A percentile compares a stretch with the other conserved stretches of the same genome.
These are phyloP conservation scores for Bovichtus variegatus DNA, from an alignment of 2,797 vertebrate genomes.

Conservation along the genomic window DNA sequence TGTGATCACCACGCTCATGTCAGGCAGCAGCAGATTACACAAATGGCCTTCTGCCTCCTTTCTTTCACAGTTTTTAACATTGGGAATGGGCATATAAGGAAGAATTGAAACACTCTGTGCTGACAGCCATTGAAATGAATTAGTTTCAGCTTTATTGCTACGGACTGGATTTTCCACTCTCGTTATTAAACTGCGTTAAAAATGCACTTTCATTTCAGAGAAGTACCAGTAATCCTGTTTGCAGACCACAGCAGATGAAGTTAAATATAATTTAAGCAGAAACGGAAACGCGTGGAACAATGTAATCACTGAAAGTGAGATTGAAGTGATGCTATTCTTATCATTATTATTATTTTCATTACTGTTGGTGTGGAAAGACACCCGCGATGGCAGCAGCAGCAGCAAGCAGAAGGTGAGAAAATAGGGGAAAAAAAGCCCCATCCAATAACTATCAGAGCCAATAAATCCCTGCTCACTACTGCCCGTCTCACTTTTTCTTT, in stretches of 20 bases:
- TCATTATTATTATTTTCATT: conserved; percentile 85
- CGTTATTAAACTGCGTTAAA: conserved; percentile 88
- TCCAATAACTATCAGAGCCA: conserved; percentile 76
- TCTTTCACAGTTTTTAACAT: conserved; percentile 75
- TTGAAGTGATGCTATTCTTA: conserved; percentile 87
- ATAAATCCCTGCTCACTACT: conserved; percentile 73
- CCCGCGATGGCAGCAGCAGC: conserved; percentile 56
- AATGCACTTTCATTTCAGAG: conserved; percentile 90
- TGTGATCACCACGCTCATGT: conserved; percentile 76
- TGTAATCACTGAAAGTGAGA: conserved; percentile 89
- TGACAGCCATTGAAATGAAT: conserved; percentile 86
- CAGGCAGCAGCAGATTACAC: conserved; percentile 76
- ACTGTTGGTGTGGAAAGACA: conserved; percentile 73
- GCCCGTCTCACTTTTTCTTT: conserved; percentile 64
- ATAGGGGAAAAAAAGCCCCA: conserved; percentile 39
- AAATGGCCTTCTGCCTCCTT: conserved; percentile 72
- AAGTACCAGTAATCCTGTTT: conserved; percentile 90
- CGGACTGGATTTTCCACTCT: conserved; percentile 87
- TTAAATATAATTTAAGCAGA: conserved; percentile 89
- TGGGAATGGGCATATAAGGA: conserved; percentile 61
- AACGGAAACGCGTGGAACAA: conserved; percentile 85
- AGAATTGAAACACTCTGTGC: conserved; percentile 75
- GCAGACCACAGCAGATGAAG: conserved; percentile 84
- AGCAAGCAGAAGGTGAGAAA: conserved; percentile 72
- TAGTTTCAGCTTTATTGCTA: conserved; percentile 87